These are phyloP conservation scores for Wasmannia auropunctata DNA, from an alignment of 1,140 invertebrate genomes.

Conservation along the genomic window DNA sequence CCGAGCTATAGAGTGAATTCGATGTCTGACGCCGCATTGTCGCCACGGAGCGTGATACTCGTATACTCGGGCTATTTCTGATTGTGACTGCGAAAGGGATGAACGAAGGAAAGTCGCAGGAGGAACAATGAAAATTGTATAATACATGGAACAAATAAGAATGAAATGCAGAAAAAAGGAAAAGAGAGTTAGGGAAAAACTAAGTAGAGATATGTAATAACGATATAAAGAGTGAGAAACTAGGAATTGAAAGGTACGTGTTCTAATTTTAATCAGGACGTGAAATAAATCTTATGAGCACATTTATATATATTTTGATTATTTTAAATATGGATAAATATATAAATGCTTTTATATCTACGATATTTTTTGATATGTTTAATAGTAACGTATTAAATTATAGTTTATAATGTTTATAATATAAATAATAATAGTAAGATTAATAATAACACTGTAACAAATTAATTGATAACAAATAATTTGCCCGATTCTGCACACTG, in stretches of 20 bases:
- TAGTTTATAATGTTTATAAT: background rate
- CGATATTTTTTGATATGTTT: background rate
- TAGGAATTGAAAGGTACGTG: background rate
- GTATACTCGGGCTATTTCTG: slow-evolving; percentile 28
- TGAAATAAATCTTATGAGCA: background rate
- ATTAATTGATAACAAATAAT: background rate
- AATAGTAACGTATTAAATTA: background rate
- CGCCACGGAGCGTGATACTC: slow-evolving; percentile 57
- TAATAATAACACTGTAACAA: background rate
- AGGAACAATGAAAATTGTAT: background rate
- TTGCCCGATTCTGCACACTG: background rate
- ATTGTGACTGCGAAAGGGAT: background rate
- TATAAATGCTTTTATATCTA: background rate
- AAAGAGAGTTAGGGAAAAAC: background rate
- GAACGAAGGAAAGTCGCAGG: background rate
- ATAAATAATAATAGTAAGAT: background rate
- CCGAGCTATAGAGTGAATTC: slow-evolving; percentile 72
- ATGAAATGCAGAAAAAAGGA: background rate
- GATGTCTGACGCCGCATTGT: slow-evolving; percentile 69
- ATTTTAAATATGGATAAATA: background rate
- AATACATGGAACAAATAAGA: background rate
- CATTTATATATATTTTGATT: background rate
- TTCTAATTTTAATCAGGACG: background rate
- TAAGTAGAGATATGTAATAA: background rate
- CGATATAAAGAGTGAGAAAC: background rate